Base-by-base conservation (phyloP, 2,888 invertebrate species). In the Mermis nigrescens region DNA sequence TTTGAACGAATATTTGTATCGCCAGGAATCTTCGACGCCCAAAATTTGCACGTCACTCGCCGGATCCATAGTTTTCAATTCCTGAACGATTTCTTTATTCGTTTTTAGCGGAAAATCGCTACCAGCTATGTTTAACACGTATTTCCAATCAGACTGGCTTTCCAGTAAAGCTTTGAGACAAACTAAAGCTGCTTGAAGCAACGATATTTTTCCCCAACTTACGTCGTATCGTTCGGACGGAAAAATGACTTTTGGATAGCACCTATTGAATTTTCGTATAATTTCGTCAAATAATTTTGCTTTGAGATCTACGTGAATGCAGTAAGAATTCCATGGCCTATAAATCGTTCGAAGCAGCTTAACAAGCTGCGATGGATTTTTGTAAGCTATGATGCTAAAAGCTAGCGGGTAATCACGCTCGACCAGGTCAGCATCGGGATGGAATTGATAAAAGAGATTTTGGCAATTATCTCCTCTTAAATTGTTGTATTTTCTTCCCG, bases 81-180 rank as follows among this genome's bases (percentile, higher is more conserved):
- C 15, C 1, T 31, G 24, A 22, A 61, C 57, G 45, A 61, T 32
- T 31, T 59, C 61, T 2, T 1, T 1, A 24, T 61, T 59, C 22
- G 57, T 55, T 31, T 32, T 31, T 2, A 61, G 45, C 19, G 61
- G 61, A 31, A 57, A 61, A 24, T 61, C 61, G 2, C 59, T 29
- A 26, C 38, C 61, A n/a, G 61, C 58, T 4, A 61, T 59, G 52
- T 59, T 61, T 3, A 61, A 19, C 45, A 57, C 19, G 27, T 60
- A 51, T 15, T 29, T 12, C 61, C 61, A 61, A 2, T 4, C 3
- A 26, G 24, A 3, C n/a, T 7, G 26, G 52, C 3, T 22, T 7
- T 51, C 7, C 19, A 22, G 3, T 31, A 61, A 31, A 4, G 4
- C 3, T 29, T 15, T 3, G 15, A 60, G 26, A 46, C 61, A 61